A percentile compares a stretch with the other conserved stretches of the same genome.
Evolutionary conservation across 2,888 invertebrate species (phyloP).

Genomic region (Brachyptera risi): DNA sequence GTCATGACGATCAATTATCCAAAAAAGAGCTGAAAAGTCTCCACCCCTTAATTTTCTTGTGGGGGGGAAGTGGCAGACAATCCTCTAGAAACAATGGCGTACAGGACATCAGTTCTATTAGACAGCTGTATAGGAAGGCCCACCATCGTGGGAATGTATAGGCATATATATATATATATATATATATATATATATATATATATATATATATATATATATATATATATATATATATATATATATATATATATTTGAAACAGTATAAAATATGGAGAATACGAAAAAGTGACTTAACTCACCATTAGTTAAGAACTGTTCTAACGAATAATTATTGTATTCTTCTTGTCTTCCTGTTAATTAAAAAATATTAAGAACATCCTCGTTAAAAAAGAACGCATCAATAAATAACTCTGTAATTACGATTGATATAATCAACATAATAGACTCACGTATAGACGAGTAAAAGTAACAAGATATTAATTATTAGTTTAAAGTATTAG

Average conservation of each 20-base stretch:
- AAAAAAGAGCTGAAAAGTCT: background rate
- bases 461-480: slow-evolving; percentile 15
- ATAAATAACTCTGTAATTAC: slow-evolving; percentile 15
- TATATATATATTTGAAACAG: background rate
- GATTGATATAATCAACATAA: slow-evolving; percentile 9
- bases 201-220: too few relatives aligned
- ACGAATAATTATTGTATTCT: slow-evolving; percentile 19
- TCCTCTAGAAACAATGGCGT: slow-evolving; percentile 1
- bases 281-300: too few relatives aligned
- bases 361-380: slow-evolving; percentile 15
- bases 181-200: too few relatives aligned
- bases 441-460: slow-evolving; percentile 10
- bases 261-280: background rate
- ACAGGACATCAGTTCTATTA: too few relatives aligned
- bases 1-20: slow-evolving; percentile 15
- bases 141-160: slow-evolving; percentile 1
- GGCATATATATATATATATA: too few relatives aligned
- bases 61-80: background rate
- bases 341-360: slow-evolving; percentile 18
- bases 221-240: too few relatives aligned
- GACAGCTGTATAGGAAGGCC: background rate
- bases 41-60: background rate
- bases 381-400: slow-evolving; percentile 15
- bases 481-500: slow-evolving; percentile 1
- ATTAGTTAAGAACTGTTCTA: slow-evolving; percentile 12